Evolutionary conservation across 2,797 vertebrate genomes (phyloP), one percentile per base, ranked within the genome.

Genomic region (Rhinogobio ventralis): DNA sequence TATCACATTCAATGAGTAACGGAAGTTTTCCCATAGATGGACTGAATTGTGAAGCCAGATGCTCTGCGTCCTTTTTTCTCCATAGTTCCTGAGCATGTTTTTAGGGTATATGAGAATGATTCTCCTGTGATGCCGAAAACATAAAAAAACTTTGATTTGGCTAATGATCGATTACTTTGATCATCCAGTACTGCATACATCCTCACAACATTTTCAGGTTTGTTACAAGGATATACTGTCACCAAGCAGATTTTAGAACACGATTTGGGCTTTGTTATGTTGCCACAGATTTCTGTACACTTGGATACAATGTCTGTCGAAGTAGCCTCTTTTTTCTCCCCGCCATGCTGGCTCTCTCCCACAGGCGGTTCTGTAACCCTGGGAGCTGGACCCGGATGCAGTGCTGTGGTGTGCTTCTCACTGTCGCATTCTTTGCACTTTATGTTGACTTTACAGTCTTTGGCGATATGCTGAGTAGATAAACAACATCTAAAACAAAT

Each of bases 401-500:
- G 23, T 55, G 2, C 53, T n/a, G n/a, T n/a, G n/a, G n/a, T 60
- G 9, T 60, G 23, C 23, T 60, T 23, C 23, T 60, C 23, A 60
- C 23, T 25, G 8, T 25, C 11, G 23, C 55, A 60, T 60, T 60
- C n/a, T 60, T 60, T 60, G 57, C n/a, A 13, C 57, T 60, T 25
- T 60, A 60, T 60, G 10, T 23, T 60, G n/a, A 60, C 23, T 60
- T 25, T 25, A 60, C n/a, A 55, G 55, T 60, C 10, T 3, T 60
- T 60, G n/a, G 57, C 57, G 13, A 25, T 1, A 60, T n/a, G 23
- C 11, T 2, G 11, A 25, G 11, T 25, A 14, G 11, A 62, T 25
- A 9, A 62, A 62, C n/a, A 62, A 62, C 57, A 62, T 62, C n/a
- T 62, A 62, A 28, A 62, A 62, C 57, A 62, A 62, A 62, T 62